These are phyloP conservation scores for Cephalotes varians DNA, from an alignment of 2,888 invertebrate genomes.

Conservation along the genomic window DNA sequence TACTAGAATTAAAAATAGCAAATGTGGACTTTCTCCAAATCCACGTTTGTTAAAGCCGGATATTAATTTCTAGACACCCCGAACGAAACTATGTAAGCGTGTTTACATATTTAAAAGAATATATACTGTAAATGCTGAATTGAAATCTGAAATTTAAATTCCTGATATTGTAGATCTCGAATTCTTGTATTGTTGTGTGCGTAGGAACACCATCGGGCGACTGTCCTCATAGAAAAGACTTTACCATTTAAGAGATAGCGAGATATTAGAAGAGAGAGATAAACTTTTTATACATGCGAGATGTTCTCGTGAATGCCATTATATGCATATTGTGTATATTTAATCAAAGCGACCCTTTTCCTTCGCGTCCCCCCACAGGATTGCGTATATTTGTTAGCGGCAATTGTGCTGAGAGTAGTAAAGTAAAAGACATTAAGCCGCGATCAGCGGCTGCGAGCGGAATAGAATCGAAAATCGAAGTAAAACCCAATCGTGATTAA, in stretches of 20 bases:
- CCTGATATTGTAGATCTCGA: slow-evolving; percentile 9
- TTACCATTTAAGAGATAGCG: slow-evolving; percentile 26
- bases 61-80: background rate
- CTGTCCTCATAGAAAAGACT: slow-evolving; percentile 12
- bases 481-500: slow-evolving; percentile 1
- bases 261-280: slow-evolving; percentile 23
- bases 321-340: slow-evolving; percentile 47
- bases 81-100: background rate
- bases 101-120: background rate
- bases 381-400: slow-evolving; percentile 6
- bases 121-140: background rate
- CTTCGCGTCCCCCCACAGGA: background rate
- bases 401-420: slow-evolving; percentile 15
- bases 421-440: slow-evolving; percentile 34
- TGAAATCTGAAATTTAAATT: background rate
- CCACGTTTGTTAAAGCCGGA: background rate
- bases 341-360: slow-evolving; percentile 48
- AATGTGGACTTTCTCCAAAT: background rate
- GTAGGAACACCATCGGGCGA: background rate
- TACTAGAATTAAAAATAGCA: background rate
- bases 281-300: slow-evolving; percentile 59
- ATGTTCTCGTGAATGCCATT: slow-evolving; percentile 48
- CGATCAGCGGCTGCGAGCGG: background rate
- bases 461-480: background rate
- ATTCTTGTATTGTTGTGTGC: slow-evolving; percentile 1